Evolutionary conservation across 2,888 invertebrate genomes (phyloP).

Genomic region (Eumerus sabulonum): DNA sequence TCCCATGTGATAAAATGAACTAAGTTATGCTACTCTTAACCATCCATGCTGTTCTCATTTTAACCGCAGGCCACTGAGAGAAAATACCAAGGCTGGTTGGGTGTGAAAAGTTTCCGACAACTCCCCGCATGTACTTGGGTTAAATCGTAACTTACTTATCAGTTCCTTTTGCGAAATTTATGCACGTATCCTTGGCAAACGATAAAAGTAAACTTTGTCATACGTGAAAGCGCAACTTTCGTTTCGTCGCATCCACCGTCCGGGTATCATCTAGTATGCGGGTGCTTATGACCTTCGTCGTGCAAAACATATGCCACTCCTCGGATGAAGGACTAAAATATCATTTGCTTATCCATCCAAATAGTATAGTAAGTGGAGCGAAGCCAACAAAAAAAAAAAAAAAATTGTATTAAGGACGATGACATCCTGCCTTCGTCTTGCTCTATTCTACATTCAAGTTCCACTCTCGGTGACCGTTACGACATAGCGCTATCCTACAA

Average conservation of each 20-base stretch:
- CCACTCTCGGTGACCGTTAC: slow-evolving; percentile 39
- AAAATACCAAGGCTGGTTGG: slow-evolving; percentile 34
- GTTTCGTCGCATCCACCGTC: slow-evolving; percentile 25
- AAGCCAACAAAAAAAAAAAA: neutral
- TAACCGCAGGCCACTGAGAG: slow-evolving; percentile 51
- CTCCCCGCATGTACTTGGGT: slow-evolving; percentile 31
- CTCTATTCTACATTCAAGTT: no score
- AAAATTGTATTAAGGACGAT: slow-evolving; percentile 52
- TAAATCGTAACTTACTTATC: slow-evolving; percentile 69
- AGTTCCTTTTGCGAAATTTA: slow-evolving; percentile 68
- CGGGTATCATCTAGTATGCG: neutral
- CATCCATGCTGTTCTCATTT: slow-evolving; percentile 13
- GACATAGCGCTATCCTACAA: no score
- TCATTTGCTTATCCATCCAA: slow-evolving; percentile 67
- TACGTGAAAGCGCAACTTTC: slow-evolving; percentile 67
- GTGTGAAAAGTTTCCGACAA: slow-evolving; percentile 33
- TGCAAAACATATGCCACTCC: slow-evolving; percentile 54
- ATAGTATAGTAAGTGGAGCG: slow-evolving; percentile 43
- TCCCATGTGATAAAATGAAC: slow-evolving; percentile 68
- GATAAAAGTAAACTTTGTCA: slow-evolving; percentile 69
- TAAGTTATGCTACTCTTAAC: slow-evolving; percentile 54
- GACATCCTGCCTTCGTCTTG: slow-evolving; percentile 28
- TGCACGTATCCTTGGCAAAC: slow-evolving; percentile 68
- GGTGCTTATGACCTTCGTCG: neutral
- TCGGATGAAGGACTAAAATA: slow-evolving; percentile 53